Base-by-base conservation (phyloP, 2,888 invertebrate species). In the Trichogramma evanescens region DNA sequence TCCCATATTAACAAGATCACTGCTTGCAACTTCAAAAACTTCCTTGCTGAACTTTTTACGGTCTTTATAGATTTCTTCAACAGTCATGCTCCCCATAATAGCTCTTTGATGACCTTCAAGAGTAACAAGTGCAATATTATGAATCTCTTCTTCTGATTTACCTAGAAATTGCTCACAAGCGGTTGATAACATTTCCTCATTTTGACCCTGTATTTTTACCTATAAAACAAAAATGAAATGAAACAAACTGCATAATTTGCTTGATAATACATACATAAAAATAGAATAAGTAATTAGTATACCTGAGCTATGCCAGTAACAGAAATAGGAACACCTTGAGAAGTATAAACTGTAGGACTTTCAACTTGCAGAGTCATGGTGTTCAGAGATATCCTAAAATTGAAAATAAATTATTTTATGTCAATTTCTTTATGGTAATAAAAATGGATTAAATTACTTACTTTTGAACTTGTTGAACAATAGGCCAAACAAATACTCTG, bases 281-380 rank as follows among this genome's bases (percentile, higher is more conserved):
- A 48, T 26, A 48, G 10, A 13, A 52, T 58, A 44, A 50, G 39
- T 51, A 44, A 51, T 50, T 44, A 6, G 6, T 71, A 69, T 79
- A 95, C 95, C 87, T 97, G 96, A 57, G 97, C 97, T 70, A 97
- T 95, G 66, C 96, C 96, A 43, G 95, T 96, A 44, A 97, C 96
- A 39, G 95, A 95, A 76, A 97, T 95, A 26, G 96, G 95, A 40
- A 97, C 96, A 58, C 96, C 96, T 80, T 95, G 94, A 72, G 92
- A 91, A 50, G 96, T 96, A 79, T 96, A 96, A 5, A 97, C 96
- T 57, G 93, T 93, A 6, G 94, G 93, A 70, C 94, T 94, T 78
- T 95, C 94, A 58, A 97, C 95, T 79, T 93, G 92, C 57, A 97
- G 84, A 2, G 96, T 97, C 95, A 97, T 96, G 1, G 96, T 96